Base-by-base conservation (phyloP, 1,140 invertebrate species). In the Paramacrobiotus metropolitanus region DNA sequence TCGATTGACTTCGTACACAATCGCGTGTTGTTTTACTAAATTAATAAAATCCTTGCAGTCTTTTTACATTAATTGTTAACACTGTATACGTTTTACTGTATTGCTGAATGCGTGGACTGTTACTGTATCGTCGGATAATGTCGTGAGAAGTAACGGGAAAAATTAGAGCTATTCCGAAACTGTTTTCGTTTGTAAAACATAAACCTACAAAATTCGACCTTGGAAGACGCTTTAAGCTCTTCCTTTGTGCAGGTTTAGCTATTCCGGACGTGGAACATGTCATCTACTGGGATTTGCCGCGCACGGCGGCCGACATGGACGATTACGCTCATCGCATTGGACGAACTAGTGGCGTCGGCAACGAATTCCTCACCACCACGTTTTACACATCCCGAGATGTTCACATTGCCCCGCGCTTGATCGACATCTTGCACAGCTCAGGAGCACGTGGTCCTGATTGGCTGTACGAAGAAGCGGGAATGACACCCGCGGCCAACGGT, bases 301-400 rank as follows among this genome's bases (percentile, higher is more conserved):
- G 81, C 61, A 40, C 9, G 9, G 34, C 34, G 9, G 60, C 63
- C 2, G 76, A 77, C 29, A 85, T 93, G 62, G 88, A 93, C 64
- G 87, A 92, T 62, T 95, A 96, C 70, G 87, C 94, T 2, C 92
- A 96, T 74, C 77, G 91, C 48, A 94, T 95, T 68, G 92, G 92
- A 1, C 77, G 91, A 67, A 96, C 91, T 21, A 91, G 91, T 1
- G 79, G 91, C 44, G 84, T 94, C 24, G 91, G 92, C 0, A 92
- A 95, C 72, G 71, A 82, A 44, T 91, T 91, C 2, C 82, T 80
- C 67, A 87, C 91, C 0, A 86, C 85, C 0, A 87, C 84, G 4
- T 94, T 94, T 72, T 93, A 78, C 69, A 9, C 34, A 9, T 40
- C 34, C 9, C 34, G 34, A 9, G n/a, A 40, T n/a, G n/a, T 9